These are phyloP conservation scores for Helicolenus hilgendorfi DNA, from an alignment of 2,797 vertebrate genomes.

Conservation along the genomic window DNA sequence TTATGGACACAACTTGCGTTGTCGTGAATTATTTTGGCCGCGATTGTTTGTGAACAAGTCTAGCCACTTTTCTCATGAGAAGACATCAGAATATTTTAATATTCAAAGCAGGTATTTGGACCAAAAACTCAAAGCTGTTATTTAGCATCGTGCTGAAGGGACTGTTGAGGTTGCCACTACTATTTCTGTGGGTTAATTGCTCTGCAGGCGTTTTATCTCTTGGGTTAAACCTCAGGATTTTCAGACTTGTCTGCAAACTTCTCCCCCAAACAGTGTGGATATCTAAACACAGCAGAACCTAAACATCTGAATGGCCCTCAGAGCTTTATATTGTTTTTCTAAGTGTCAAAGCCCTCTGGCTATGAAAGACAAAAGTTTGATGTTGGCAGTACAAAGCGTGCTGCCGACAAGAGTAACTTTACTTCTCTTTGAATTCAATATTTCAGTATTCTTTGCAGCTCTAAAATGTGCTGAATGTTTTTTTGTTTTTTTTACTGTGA, in stretches of 20 bases:
- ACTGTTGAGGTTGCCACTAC: neutral
- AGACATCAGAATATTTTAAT: neutral
- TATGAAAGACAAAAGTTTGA: conserved; percentile 48
- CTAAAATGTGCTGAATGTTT: conserved; percentile 11
- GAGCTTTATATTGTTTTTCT: conserved; percentile 61
- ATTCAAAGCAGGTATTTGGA: neutral
- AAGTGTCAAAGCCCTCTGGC: conserved; percentile 50
- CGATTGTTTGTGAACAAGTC: neutral
- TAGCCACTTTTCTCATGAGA: neutral
- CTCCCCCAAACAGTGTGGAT: conserved; percentile 5
- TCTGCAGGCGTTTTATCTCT: neutral
- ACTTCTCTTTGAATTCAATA: conserved; percentile 56
- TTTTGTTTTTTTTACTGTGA: neutral
- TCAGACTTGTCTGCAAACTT: neutral
- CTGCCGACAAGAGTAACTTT: conserved; percentile 50
- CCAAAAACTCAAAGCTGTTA: neutral
- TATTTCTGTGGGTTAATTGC: neutral
- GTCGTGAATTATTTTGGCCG: no score
- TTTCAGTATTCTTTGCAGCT: conserved; percentile 32
- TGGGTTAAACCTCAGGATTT: neutral
- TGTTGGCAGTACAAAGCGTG: conserved; percentile 46
- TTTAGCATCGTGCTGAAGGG: neutral
- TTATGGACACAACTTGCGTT: no score
- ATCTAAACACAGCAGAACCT: neutral
- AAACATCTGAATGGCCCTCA: conserved; percentile 27